Conservation (phyloP, 2,113 vertebrate species). For the Misgurnus anguillicaudatus region DNA sequence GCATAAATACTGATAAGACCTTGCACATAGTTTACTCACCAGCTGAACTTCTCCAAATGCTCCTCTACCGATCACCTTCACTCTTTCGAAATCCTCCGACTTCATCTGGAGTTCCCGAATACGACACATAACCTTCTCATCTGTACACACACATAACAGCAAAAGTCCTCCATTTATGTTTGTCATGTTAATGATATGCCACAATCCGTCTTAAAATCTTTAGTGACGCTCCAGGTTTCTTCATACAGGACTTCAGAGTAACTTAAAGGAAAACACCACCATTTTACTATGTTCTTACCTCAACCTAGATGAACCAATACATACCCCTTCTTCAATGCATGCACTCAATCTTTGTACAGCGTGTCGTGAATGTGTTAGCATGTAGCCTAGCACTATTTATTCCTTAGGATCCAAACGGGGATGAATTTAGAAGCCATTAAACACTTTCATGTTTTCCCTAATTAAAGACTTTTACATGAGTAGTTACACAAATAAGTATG, state of each 20-base stretch:
- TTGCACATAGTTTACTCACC: slow-evolving; percentile 75
- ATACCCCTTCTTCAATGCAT: too few relatives aligned
- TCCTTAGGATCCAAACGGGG: too few relatives aligned
- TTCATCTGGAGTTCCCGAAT: slow-evolving; percentile 93
- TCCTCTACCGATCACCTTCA: slow-evolving; percentile 97
- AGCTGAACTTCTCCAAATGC: slow-evolving; percentile 98
- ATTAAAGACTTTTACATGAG: too few relatives aligned
- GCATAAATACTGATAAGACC: neutral
- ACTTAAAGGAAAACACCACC: too few relatives aligned
- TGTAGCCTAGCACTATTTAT: too few relatives aligned
- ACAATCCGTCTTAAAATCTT: neutral
- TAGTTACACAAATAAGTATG: too few relatives aligned
- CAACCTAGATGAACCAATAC: too few relatives aligned
- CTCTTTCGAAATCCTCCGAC: slow-evolving; percentile 96
- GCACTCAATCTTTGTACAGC: too few relatives aligned
- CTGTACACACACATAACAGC: slow-evolving; percentile 66
- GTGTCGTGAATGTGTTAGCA: too few relatives aligned
- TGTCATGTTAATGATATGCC: neutral
- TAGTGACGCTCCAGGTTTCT: neutral
- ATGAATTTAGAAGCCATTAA: too few relatives aligned
- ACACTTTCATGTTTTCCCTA: too few relatives aligned
- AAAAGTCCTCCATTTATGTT: neutral
- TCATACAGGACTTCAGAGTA: neutral
- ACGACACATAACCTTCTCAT: slow-evolving; percentile 90
- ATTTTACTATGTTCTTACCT: too few relatives aligned